These are phyloP conservation scores for Maniola hyperantus DNA, from an alignment of 2,888 invertebrate genomes.

Conservation along the genomic window DNA sequence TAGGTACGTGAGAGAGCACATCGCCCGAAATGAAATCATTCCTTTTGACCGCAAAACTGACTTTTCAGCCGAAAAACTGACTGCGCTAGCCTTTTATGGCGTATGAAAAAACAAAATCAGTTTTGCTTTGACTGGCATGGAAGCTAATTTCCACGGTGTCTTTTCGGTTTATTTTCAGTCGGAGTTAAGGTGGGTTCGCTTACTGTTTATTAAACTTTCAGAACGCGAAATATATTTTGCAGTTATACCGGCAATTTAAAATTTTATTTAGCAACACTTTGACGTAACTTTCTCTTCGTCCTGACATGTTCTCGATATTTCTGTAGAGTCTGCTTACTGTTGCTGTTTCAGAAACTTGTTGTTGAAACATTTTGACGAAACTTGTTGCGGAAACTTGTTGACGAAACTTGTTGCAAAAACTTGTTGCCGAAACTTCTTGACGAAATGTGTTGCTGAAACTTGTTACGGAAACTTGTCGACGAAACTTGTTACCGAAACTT, in stretches of 20 bases:
- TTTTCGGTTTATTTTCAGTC: slow-evolving; percentile 29
- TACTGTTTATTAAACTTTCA: background rate
- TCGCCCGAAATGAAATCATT: slow-evolving; percentile 68
- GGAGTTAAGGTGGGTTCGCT: slow-evolving; percentile 22
- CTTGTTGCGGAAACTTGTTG: too few relatives aligned
- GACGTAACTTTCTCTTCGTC: background rate
- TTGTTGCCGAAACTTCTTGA: too few relatives aligned
- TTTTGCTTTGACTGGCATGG: slow-evolving; percentile 26
- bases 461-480: too few relatives aligned
- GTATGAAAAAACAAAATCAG: slow-evolving; percentile 19
- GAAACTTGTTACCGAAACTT: too few relatives aligned
- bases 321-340: too few relatives aligned
- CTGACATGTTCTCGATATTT: background rate
- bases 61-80: slow-evolving; percentile 62
- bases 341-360: too few relatives aligned
- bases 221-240: slow-evolving; percentile 1
- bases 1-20: slow-evolving; percentile 67
- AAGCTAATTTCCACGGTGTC: slow-evolving; percentile 33
- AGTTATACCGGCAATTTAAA: background rate
- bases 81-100: slow-evolving; percentile 43
- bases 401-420: too few relatives aligned
- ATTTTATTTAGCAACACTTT: background rate
- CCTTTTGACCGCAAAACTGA: slow-evolving; percentile 68
- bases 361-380: too few relatives aligned
- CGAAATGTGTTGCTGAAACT: too few relatives aligned